Evolutionary conservation across 2,888 invertebrate genomes (phyloP).

Genomic region (Tromatobia lineatoria): DNA sequence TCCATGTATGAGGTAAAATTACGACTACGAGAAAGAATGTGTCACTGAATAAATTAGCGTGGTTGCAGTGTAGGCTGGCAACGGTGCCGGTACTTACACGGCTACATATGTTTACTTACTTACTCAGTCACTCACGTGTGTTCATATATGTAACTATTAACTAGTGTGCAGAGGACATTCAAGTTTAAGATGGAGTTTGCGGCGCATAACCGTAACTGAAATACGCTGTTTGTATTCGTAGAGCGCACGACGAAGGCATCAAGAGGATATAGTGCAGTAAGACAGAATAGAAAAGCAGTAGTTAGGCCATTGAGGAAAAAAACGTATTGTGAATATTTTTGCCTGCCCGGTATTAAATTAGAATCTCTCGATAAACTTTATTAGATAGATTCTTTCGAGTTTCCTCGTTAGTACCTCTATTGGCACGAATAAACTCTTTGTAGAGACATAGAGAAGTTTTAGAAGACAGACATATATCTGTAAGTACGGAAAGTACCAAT

Average conservation of each 20-base stretch:
- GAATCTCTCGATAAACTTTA: no score
- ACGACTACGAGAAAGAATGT: conserved; percentile 56
- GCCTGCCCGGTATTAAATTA: no score
- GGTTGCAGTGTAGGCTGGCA: conserved; percentile 45
- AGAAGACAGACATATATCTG: not conserved
- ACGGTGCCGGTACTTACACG: conserved; percentile 6
- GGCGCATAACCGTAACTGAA: conserved; percentile 16
- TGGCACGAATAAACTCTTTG: conserved; percentile 20
- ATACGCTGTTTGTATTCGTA: not conserved
- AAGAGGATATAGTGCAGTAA: conserved; percentile 22
- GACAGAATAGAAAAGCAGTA: conserved; percentile 2
- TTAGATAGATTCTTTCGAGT: no score
- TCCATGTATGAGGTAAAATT: conserved; percentile 40
- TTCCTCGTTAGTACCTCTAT: no score
- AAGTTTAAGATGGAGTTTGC: conserved; percentile 6
- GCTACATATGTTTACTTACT: not conserved
- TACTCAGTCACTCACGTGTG: not conserved
- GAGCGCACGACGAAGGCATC: not conserved
- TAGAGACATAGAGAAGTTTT: no score
- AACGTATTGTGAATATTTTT: conserved; percentile 18
- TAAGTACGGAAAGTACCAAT: no score
- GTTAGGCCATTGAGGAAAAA: conserved; percentile 40
- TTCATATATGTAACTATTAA: not conserved
- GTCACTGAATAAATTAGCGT: conserved; percentile 60
- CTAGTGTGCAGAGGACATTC: conserved; percentile 4